Evolutionary conservation across 2,888 invertebrate species (phyloP).

Genomic region (Tetragonisca angustula): DNA sequence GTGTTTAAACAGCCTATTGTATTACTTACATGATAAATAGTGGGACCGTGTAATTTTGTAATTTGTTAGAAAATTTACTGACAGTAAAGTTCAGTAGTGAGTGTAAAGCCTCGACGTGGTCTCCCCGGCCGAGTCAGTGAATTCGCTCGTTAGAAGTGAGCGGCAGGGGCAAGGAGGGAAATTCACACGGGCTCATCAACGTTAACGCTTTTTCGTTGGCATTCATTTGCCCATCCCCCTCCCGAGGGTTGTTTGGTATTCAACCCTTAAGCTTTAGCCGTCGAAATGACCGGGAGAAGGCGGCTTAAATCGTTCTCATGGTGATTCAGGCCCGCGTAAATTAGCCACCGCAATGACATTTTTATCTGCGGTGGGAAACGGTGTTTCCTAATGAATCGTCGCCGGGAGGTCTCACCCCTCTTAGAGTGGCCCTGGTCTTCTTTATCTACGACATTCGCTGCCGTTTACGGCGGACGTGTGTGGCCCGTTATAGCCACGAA

Average conservation of each 20-base stretch:
- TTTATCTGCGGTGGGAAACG: constrained; percentile 36
- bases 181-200: constrained; percentile 31
- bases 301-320: constrained; percentile 23
- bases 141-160: no score
- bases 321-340: constrained; percentile 45
- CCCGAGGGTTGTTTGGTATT: constrained; percentile 17
- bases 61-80: no score
- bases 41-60: no score
- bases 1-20: no score
- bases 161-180: background rate
- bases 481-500: background rate
- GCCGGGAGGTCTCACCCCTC: no score
- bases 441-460: constrained; percentile 57
- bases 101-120: no score
- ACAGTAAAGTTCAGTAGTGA: no score
- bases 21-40: no score
- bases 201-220: constrained; percentile 30
- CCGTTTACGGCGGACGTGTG: constrained; percentile 40
- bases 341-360: constrained; percentile 52
- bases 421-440: constrained; percentile 22
- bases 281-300: background rate
- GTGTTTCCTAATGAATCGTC: constrained; percentile 42
- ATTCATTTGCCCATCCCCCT: background rate
- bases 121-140: no score
- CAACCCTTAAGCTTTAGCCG: constrained; percentile 10